Base-by-base conservation (phyloP, 1,140 invertebrate species). In the Hylaeus anthracinus region DNA sequence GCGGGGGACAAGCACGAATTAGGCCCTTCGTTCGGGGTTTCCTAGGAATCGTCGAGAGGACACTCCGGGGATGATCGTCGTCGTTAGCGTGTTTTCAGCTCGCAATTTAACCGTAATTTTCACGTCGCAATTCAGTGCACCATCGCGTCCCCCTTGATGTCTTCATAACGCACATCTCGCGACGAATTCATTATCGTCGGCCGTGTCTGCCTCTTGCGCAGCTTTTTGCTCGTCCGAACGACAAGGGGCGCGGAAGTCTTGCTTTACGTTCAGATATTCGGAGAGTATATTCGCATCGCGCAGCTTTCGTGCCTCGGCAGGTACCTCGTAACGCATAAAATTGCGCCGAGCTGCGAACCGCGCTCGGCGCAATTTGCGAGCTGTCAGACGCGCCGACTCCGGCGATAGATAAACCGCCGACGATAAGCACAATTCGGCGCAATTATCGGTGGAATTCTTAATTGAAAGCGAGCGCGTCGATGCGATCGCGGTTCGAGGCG, bases 41-140 rank as follows among this genome's bases (percentile, higher is more conserved):
- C 63, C 58, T 66, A n/a, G 65, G 6, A 58, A 56, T 55, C 48
- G 55, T n/a, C 10, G 39, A 15, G 12, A 51, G 79, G 75, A 70
- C 48, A 73, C 6, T 51, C 9, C 14, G 56, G 77, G 15, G n/a
- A 65, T 66, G 79, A 82, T 79, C 64, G 48, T 60, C 53, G 80
- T 85, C 76, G 80, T 86, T 85, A 85, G 71, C 80, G 82, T 72
- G 81, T 75, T 76, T 75, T 65, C 69, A 61, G 64, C 72, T 64
- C 76, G 75, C 80, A 76, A 76, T 70, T 86, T 79, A 81, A 83
- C 73, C 65, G 73, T 75, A 65, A 77, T 86, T 82, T 76, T 77
- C 83, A 70, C 79, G 60, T 65, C 56, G 79, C 69, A 76, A 86
- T 79, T 86, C 77, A 72, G 63, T 85, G 82, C 77, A 80, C 77